These are phyloP conservation scores for Flabesymbios commensalis DNA, from an alignment of 2,888 invertebrate genomes.

Conservation along the genomic window DNA sequence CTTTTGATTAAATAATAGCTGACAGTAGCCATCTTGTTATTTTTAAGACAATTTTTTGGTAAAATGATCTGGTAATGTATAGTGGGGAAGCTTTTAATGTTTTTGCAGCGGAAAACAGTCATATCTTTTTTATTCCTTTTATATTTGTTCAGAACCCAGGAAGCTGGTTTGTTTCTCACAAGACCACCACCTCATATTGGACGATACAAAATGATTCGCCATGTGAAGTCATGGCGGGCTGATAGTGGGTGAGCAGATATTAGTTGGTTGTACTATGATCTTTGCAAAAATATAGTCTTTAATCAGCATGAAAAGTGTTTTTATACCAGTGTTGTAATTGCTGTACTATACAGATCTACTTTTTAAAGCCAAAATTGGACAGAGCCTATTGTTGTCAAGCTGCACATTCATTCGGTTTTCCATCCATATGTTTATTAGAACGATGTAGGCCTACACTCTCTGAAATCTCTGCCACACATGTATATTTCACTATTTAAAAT, in stretches of 20 bases:
- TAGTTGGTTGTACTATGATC: too few species aligned
- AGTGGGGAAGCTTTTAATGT: too few species aligned
- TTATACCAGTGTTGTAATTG: background rate
- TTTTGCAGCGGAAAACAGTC: background rate
- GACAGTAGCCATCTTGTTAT: too few species aligned
- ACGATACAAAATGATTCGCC: constrained; percentile 58
- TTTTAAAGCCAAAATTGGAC: background rate
- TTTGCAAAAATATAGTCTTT: too few species aligned
- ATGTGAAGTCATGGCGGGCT: constrained; percentile 47
- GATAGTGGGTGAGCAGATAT: constrained; percentile 42
- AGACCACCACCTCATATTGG: constrained; percentile 63
- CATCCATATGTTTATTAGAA: too few species aligned
- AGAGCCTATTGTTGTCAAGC: background rate
- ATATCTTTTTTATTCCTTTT: background rate
- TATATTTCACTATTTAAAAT: too few species aligned
- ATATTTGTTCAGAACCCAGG: constrained; percentile 46
- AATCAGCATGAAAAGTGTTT: constrained; percentile 1
- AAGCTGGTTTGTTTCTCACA: constrained; percentile 60
- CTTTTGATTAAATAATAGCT: too few species aligned
- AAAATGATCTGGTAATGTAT: too few species aligned
- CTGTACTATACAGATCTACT: background rate
- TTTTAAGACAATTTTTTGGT: too few species aligned
- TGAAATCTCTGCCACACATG: too few species aligned
- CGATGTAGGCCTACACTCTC: too few species aligned
- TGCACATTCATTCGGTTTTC: too few species aligned